These are phyloP conservation scores for Microcebus lehilahytsara DNA, from an alignment of 2,113 vertebrate genomes.

Conservation along the genomic window DNA sequence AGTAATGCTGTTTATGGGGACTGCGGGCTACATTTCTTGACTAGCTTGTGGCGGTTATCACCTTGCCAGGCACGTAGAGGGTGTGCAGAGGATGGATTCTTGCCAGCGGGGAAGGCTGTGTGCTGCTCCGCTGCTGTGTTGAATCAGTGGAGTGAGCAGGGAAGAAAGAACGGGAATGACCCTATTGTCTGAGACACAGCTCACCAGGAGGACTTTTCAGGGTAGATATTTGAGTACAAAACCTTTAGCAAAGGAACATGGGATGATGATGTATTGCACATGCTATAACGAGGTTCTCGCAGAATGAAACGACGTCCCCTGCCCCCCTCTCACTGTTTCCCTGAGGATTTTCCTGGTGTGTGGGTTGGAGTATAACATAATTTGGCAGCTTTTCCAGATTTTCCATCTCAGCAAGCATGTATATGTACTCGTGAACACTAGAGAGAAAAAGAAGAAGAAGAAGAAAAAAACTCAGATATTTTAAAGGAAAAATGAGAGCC, in stretches of 20 bases:
- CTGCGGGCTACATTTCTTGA: background rate
- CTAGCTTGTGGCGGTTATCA: background rate
- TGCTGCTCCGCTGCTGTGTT: rapidly evolving
- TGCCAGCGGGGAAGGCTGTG: rapidly evolving
- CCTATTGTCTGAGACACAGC: background rate
- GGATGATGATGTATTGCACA: background rate
- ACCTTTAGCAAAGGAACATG: background rate
- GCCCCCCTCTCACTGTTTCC: background rate
- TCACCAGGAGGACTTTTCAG: background rate
- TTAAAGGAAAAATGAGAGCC: background rate
- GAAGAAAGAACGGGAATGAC: background rate
- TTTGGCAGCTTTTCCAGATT: background rate
- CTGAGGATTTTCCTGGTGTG: background rate
- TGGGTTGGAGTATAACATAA: background rate
- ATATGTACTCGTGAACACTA: background rate
- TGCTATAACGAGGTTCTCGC: background rate
- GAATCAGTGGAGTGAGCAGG: too few species aligned
- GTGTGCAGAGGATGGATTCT: background rate
- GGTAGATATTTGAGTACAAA: background rate
- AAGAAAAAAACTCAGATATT: background rate
- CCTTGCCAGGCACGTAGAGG: background rate
- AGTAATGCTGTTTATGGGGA: background rate
- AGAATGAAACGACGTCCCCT: background rate
- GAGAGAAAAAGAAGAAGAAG: background rate
- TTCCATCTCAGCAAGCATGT: background rate